Evolutionary conservation across 2,113 vertebrate species (phyloP).

Genomic region (Cyanoliseus patagonus): DNA sequence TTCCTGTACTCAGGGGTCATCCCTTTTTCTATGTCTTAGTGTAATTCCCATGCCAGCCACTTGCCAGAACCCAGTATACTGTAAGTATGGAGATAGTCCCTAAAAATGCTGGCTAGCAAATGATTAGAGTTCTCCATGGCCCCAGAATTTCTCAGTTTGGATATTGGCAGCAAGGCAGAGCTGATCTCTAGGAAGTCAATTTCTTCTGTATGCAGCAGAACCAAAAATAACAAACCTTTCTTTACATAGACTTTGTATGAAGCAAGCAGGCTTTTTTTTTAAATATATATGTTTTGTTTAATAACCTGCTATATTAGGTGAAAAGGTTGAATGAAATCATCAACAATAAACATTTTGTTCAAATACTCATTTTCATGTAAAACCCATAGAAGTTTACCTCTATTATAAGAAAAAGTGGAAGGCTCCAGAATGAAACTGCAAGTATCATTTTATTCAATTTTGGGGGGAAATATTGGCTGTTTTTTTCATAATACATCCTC

Average conservation of each 20-base stretch:
- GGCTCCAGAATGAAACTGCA: not conserved
- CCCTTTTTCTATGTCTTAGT: not conserved
- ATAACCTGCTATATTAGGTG: not conserved
- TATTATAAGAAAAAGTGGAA: not conserved
- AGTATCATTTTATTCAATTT: not conserved
- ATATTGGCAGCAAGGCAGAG: not conserved
- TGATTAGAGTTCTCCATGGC: not conserved
- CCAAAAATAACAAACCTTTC: accelerated
- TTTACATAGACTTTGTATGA: not conserved
- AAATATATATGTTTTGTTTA: not conserved
- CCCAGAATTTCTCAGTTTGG: not conserved
- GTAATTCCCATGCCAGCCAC: not conserved
- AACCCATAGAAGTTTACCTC: not conserved
- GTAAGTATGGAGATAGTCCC: not conserved
- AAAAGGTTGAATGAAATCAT: not conserved
- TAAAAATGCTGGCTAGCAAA: not conserved
- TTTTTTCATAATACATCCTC: not conserved
- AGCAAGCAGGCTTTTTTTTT: not conserved
- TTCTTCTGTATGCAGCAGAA: not conserved
- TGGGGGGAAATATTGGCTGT: not conserved
- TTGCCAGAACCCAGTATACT: not conserved
- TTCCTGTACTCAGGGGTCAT: not conserved
- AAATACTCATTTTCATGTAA: not conserved
- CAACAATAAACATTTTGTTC: not conserved
- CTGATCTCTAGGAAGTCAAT: not conserved